A percentile compares a stretch with the other conserved stretches of the same genome.
Conservation (phyloP, 2,888 invertebrate species). For the Drosophila anceps region DNA sequence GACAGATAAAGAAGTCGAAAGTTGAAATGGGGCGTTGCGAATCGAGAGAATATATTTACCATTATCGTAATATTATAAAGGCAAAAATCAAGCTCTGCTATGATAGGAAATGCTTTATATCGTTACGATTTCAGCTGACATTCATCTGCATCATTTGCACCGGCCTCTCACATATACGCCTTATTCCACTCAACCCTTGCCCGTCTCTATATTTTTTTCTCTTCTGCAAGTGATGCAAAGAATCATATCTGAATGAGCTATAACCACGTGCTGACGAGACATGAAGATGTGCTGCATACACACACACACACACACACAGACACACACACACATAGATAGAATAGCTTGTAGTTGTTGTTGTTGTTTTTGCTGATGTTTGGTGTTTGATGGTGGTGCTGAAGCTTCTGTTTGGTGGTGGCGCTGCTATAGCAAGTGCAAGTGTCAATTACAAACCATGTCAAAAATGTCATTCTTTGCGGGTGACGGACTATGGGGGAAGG, state of each 20-base stretch:
- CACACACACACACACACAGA: constrained; percentile 10
- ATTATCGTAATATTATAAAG: constrained; percentile 49
- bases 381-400: constrained; percentile 14
- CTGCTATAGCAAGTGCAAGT: constrained; percentile 74
- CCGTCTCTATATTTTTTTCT: constrained; percentile 7
- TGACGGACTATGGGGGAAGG: constrained; percentile 59
- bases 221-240: constrained; percentile 80
- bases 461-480: constrained; percentile 82
- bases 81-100: constrained; percentile 43
- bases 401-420: constrained; percentile 23
- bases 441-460: constrained; percentile 84
- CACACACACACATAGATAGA: constrained; percentile 21
- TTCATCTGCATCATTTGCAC: constrained; percentile 2
- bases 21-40: constrained; percentile 1
- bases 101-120: constrained; percentile 43
- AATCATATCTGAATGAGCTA: constrained; percentile 76
- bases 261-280: constrained; percentile 64
- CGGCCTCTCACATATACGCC: neutral
- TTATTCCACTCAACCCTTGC: constrained; percentile 6
- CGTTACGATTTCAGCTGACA: constrained; percentile 46
- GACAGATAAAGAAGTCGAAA: constrained; percentile 1
- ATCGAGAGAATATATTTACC: constrained; percentile 2
- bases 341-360: constrained; percentile 12
- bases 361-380: constrained; percentile 3
- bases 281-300: constrained; percentile 52